phyloP scores from a whole-genome alignment of 1,140 invertebrate genomes.

The Steinernema khuongi region DNA sequence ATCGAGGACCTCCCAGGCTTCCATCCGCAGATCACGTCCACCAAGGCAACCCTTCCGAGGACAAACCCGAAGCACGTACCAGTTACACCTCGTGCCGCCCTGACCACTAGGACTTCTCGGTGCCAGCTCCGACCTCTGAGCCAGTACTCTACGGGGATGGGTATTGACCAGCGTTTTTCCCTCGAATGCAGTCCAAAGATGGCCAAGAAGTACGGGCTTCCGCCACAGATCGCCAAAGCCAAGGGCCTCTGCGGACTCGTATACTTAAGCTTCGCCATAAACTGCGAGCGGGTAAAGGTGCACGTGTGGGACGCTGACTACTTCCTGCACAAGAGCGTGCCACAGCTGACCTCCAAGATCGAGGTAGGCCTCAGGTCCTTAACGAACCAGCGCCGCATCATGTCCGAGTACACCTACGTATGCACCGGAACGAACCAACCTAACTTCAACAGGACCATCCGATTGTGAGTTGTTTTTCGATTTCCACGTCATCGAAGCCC shows the following conservation, averaged over 20 bases:
- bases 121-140: neutral
- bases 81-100: neutral
- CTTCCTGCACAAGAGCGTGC: neutral
- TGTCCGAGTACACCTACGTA: too few relatives aligned
- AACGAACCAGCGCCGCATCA: too few relatives aligned
- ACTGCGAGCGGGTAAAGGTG: constrained; percentile 2
- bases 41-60: neutral
- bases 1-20: neutral
- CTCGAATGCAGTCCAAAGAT: neutral
- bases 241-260: neutral
- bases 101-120: neutral
- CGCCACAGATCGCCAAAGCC: neutral
- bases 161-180: neutral
- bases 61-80: neutral
- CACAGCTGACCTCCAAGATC: neutral
- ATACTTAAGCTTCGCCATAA: neutral
- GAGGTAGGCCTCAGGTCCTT: neutral
- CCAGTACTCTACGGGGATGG: neutral
- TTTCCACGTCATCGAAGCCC: too few relatives aligned
- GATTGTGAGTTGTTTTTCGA: too few relatives aligned
- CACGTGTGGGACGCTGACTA: neutral
- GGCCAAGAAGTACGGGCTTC: neutral
- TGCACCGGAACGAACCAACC: too few relatives aligned
- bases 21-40: neutral
- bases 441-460: too few relatives aligned